Evolutionary conservation across 1,140 invertebrate species (phyloP).

Genomic region (Drosophila melanica): DNA sequence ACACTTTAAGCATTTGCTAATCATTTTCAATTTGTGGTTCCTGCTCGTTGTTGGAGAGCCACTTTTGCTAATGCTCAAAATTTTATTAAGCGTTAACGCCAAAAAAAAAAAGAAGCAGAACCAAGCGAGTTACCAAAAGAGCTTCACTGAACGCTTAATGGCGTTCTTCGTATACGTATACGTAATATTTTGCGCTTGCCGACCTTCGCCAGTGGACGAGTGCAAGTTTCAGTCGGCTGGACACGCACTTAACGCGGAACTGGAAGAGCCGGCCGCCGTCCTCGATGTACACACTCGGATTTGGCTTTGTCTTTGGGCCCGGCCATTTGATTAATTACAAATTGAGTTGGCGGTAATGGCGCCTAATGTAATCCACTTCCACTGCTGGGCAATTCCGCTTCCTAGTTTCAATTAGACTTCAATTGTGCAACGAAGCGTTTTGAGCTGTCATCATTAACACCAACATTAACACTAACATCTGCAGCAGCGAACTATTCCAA

Average conservation of each 20-base stretch:
- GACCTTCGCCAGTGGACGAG: constrained; percentile 62
- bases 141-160: constrained; percentile 61
- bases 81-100: constrained; percentile 69
- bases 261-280: constrained; percentile 40
- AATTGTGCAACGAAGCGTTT: constrained; percentile 69
- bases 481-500: constrained; percentile 14
- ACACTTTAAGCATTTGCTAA: constrained; percentile 41
- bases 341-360: constrained; percentile 55
- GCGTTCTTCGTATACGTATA: constrained; percentile 65
- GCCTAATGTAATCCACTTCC: constrained; percentile 63
- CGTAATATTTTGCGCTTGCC: constrained; percentile 49
- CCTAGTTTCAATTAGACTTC: constrained; percentile 68
- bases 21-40: constrained; percentile 55
- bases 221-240: constrained; percentile 44
- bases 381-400: constrained; percentile 52
- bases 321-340: constrained; percentile 66
- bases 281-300: constrained; percentile 22
- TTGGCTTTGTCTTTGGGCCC: constrained; percentile 51
- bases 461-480: constrained; percentile 10
- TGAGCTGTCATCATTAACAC: constrained; percentile 39
- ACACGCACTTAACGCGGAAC: constrained; percentile 53
- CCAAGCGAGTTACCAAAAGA: too few relatives aligned
- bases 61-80: constrained; percentile 59
- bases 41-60: constrained; percentile 65
- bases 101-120: neutral